phyloP scores from a whole-genome alignment of 2,888 invertebrate species.

The Bellardia pandia region DNA sequence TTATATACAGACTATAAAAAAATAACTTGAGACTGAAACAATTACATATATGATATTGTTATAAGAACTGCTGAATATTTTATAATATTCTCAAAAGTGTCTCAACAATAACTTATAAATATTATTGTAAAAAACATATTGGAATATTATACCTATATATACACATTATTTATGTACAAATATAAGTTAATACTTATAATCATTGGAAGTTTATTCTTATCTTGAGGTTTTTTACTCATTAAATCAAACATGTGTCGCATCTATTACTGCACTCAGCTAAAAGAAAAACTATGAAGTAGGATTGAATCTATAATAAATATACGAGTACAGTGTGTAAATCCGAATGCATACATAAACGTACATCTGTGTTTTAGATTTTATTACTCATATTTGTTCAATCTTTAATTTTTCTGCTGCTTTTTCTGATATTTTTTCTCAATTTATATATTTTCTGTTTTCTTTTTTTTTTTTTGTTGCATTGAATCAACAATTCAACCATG shows the following conservation, averaged over 20 bases:
- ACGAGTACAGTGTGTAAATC: not conserved
- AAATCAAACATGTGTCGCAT: slow-evolving; percentile 31
- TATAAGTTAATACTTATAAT: not conserved
- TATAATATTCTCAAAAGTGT: not conserved
- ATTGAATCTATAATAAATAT: slow-evolving; percentile 1
- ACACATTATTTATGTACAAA: not conserved
- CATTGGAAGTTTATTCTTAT: slow-evolving; percentile 23
- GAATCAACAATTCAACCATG: slow-evolving; percentile 53
- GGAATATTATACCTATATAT: not conserved
- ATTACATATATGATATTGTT: too few species aligned
- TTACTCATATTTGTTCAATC: slow-evolving; percentile 42
- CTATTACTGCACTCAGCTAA: slow-evolving; percentile 15
- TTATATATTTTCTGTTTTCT: not conserved
- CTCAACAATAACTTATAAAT: not conserved
- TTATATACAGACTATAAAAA: too few species aligned
- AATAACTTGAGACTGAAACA: too few species aligned
- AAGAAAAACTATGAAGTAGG: not conserved
- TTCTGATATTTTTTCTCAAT: not conserved
- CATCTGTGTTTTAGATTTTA: slow-evolving; percentile 47
- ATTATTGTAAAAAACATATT: not conserved
- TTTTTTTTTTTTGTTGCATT: slow-evolving; percentile 7
- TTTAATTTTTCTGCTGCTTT: not conserved
- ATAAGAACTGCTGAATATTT: too few species aligned
- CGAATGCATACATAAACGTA: slow-evolving; percentile 5
- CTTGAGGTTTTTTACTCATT: slow-evolving; percentile 18